Percentiles rank a stretch among this genome's conserved stretches.
Conservation (phyloP, 2,888 invertebrate species). For the Oxystoma pomonae region DNA sequence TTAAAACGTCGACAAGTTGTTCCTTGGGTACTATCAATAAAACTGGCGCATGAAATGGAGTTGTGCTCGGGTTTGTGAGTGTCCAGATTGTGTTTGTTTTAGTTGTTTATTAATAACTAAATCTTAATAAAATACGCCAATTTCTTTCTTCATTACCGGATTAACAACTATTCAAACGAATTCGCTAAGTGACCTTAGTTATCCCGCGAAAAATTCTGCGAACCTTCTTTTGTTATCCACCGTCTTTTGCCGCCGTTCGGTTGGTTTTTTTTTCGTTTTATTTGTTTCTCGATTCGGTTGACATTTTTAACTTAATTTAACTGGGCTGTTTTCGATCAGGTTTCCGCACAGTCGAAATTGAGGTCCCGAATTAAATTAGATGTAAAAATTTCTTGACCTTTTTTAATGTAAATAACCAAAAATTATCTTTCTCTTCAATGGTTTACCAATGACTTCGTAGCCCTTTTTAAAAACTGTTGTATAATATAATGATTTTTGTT, state of each 20-base stretch:
- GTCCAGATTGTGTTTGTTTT: no score
- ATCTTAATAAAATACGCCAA: no score
- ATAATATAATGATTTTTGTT: no score
- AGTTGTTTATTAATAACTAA: no score
- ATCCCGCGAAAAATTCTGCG: conserved; percentile 40
- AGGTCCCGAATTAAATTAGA: not conserved
- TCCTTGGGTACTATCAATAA: no score
- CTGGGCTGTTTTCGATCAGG: conserved; percentile 21
- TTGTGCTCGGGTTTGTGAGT: no score
- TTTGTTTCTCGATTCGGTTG: conserved; percentile 33
- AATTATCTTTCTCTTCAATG: not conserved
- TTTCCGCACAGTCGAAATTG: not conserved
- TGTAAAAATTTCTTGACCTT: not conserved
- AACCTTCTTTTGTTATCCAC: conserved; percentile 38
- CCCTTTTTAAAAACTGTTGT: no score
- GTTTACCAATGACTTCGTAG: no score
- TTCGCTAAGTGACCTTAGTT: conserved; percentile 5
- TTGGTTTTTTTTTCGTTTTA: conserved; percentile 16
- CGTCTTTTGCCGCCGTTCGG: conserved; percentile 28
- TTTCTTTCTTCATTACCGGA: no score
- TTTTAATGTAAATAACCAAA: not conserved
- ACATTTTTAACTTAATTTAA: conserved; percentile 47
- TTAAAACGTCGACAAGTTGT: no score
- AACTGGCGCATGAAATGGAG: no score
- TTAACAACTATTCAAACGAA: no score